Conservation (phyloP, 2,797 vertebrate genomes). For the Naso thynnoides region DNA sequence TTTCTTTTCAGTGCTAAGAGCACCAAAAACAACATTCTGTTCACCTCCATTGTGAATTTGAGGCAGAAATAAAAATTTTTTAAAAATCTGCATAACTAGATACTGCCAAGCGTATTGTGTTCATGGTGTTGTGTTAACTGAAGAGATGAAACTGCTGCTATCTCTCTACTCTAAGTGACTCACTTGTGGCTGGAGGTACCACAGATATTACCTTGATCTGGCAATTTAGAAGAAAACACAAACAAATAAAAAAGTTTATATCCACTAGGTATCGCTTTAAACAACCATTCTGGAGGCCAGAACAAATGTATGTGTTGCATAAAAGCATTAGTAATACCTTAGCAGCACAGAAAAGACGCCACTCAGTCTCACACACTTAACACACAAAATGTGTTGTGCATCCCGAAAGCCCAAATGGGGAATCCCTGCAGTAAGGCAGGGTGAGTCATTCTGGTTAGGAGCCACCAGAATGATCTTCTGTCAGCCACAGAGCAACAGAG, state of each 20-base stretch:
- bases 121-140: constrained; percentile 20
- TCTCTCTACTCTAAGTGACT: constrained; percentile 42
- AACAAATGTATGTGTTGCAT: constrained; percentile 30
- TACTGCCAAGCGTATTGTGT: not conserved
- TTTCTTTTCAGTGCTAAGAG: not conserved
- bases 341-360: constrained; percentile 23
- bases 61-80: constrained; percentile 20
- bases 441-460: constrained; percentile 72
- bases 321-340: constrained; percentile 37
- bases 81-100: not conserved
- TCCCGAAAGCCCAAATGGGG: constrained; percentile 64
- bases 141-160: constrained; percentile 20
- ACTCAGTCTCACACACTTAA: constrained; percentile 15
- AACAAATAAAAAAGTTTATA: constrained; percentile 37
- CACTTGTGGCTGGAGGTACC: constrained; percentile 24
- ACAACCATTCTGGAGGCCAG: constrained; percentile 4
- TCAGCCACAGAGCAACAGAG: constrained; percentile 65
- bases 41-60: not conserved
- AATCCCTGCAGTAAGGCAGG: constrained; percentile 71
- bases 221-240: constrained; percentile 44
- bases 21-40: not conserved
- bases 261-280: constrained; percentile 27
- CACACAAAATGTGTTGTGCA: constrained; percentile 50
- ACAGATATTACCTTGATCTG: constrained; percentile 27
- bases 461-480: constrained; percentile 63